Base-by-base conservation (phyloP, 2,888 invertebrate species). In the Drosophila prolongata region DNA sequence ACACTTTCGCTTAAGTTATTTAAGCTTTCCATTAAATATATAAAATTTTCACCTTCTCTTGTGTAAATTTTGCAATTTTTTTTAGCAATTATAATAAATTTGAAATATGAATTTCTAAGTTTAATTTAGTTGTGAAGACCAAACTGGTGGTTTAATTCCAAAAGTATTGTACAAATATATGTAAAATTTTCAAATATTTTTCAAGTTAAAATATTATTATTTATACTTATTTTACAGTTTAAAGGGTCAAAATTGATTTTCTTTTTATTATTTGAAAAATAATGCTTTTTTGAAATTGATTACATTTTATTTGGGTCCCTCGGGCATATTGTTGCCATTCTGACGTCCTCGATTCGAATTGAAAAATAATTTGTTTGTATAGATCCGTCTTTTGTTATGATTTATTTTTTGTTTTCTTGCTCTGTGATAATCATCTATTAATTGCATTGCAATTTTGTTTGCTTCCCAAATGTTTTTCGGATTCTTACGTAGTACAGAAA, bases 111-210 rank as follows among this genome's bases (percentile, higher is more conserved):
- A 40, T 9, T 14, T 14, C 6, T 14, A 10, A 40, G 1, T 40
- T 14, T 9, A 1, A 6, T 11, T 19, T 1, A 19, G 1, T 19
- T 44, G 24, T 24, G 44, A 44, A 44, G 44, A 44, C 24, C 19
- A 24, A 24, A 10, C 8, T 44, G 44, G 44, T 44, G 44, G 44
- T 13, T n/a, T 38, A 11, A 38, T 38, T 44, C 44, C 44, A 13
- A 24, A 30, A 30, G 30, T 30, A 30, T 1, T 6, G 0, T 35
- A 35, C 11, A 27, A 6, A 27, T 27, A 27, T 27, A 6, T 27
- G 1, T 8, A 8, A 30, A 30, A 8, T 30, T 6, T 30, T 30
- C 30, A 30, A 30, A 8, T 8, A 6, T 8, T 6, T 30, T 30
- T 6, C 1, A 6, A 30, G 30, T 8, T 30, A 1, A 30, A 30